Evolutionary conservation across 2,797 vertebrate species (phyloP), one percentile per base, ranked within the genome.

Genomic region (Hippopotamyrus pictus): DNA sequence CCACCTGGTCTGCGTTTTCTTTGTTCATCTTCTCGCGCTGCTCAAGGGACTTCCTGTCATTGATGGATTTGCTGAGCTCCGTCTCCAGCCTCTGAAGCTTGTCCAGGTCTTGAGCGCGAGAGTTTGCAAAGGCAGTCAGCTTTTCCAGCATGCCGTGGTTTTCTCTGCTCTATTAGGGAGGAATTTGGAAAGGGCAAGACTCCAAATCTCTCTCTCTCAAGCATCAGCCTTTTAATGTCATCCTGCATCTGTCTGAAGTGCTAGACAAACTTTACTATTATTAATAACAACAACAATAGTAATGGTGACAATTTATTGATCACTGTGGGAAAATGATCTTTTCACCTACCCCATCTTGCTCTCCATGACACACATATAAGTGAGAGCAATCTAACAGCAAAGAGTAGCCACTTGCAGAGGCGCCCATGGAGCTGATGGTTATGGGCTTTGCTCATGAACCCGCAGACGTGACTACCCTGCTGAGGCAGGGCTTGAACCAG

Each of bases 81-180:
- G 88, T 86, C 90, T 99, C 97, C 7, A 99, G 92, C 91, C 92
- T 94, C 87, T 98, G 98, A 92, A 98, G 94, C 89, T 93, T 97
- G 14, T 97, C 96, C 51, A 93, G 0, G 0, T 96, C 96, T 12
- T 95, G 93, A 19, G 96, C 93, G 19, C 96, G 97, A n/a, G 94
- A 90, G 37, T 94, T 95, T 29, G 97, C 96, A 90, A 99, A 92
- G 88, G 6, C 94, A 2, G 98, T 96, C 93, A 99, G 92, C 93
- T 95, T 96, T 91, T 99, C 99, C 95, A 98, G 90, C 90, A 99
- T 92, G 1, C 96, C 96, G 0, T 96, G 94, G 92, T 98, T 99
- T 92, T 99, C 98, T 94, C 96, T 99, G 92, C 92, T 97, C 99
- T 99, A 91, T 54, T 90, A 76, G 53, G 69, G 88, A 59, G 41